Evolutionary conservation across 1,140 invertebrate genomes (phyloP).

Genomic region (Drusus annulatus): DNA sequence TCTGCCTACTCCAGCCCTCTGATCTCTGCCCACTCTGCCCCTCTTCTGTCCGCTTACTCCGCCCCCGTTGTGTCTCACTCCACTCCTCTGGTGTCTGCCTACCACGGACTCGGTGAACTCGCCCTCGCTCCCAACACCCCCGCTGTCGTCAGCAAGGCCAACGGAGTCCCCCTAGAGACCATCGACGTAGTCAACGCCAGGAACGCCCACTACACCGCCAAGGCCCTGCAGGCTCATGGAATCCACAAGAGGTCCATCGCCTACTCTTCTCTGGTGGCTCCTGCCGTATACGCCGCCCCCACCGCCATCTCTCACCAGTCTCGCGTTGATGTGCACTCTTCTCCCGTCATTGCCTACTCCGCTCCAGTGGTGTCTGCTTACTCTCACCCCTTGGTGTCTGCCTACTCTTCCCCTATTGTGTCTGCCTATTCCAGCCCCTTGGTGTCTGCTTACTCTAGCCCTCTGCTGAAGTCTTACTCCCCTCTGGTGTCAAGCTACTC

Average conservation of each 20-base stretch:
- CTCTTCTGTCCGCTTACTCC: conserved; percentile 53
- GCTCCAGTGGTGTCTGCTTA: conserved; percentile 59
- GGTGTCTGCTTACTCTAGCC: conserved; percentile 51
- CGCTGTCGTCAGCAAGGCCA: conserved; percentile 39
- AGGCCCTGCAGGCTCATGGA: conserved; percentile 60
- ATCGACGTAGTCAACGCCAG: conserved; percentile 65
- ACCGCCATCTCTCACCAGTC: conserved; percentile 64
- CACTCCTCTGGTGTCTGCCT: conserved; percentile 43
- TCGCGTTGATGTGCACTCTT: conserved; percentile 62
- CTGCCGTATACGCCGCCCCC: conserved; percentile 59
- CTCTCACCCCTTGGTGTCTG: conserved; percentile 56
- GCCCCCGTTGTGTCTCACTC: conserved; percentile 59
- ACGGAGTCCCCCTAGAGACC: conserved; percentile 62
- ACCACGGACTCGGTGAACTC: conserved; percentile 63
- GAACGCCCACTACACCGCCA: conserved; percentile 65
- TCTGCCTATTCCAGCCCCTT: conserved; percentile 60
- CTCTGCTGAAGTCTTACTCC: conserved; percentile 51
- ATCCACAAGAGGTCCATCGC: conserved; percentile 63
- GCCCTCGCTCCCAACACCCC: conserved; percentile 62
- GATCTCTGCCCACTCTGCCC: conserved; percentile 37
- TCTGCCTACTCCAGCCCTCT: conserved; percentile 45
- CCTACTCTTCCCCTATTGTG: conserved; percentile 61
- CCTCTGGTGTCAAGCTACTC: conserved; percentile 60
- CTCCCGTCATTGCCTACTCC: conserved; percentile 60
- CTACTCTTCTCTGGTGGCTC: conserved; percentile 63